Conservation (phyloP, 2,888 invertebrate genomes). For the Cryptus viduatorius region DNA sequence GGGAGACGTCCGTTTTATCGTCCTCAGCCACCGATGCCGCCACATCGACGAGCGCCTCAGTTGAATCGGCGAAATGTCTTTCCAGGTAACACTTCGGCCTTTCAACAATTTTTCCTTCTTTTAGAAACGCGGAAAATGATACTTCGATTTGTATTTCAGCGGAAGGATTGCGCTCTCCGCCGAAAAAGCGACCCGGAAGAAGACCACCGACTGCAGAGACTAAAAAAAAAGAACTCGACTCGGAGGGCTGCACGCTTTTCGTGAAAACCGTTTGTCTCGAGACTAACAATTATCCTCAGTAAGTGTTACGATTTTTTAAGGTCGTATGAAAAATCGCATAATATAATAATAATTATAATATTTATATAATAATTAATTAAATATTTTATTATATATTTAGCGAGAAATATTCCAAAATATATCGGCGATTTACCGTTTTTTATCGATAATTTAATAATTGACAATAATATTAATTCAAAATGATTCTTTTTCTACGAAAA, state of each 20-base stretch:
- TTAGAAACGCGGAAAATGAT: background rate
- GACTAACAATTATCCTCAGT: slow-evolving; percentile 92
- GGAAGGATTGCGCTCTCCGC: slow-evolving; percentile 80
- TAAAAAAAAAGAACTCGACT: slow-evolving; percentile 80
- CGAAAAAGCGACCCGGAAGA: slow-evolving; percentile 77
- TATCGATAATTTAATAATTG: too few species aligned
- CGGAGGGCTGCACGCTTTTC: slow-evolving; percentile 88
- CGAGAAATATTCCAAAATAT: too few species aligned
- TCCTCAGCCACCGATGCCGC: slow-evolving; percentile 61
- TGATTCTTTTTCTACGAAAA: too few species aligned
- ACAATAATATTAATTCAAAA: background rate
- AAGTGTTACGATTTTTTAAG: slow-evolving; percentile 82
- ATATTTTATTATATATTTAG: too few species aligned
- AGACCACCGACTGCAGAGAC: slow-evolving; percentile 75
- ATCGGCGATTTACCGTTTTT: too few species aligned
- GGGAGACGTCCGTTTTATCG: slow-evolving; percentile 77
- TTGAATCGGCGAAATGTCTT: slow-evolving; percentile 81
- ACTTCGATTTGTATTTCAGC: slow-evolving; percentile 28
- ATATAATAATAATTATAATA: too few species aligned
- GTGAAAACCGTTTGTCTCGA: slow-evolving; percentile 91
- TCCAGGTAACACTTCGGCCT: slow-evolving; percentile 74
- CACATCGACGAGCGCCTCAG: slow-evolving; percentile 70
- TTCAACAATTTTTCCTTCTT: background rate
- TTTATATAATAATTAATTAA: too few species aligned
- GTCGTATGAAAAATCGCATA: background rate